Conservation (phyloP, 2,797 vertebrate species). For the Galagoides demidoff region DNA sequence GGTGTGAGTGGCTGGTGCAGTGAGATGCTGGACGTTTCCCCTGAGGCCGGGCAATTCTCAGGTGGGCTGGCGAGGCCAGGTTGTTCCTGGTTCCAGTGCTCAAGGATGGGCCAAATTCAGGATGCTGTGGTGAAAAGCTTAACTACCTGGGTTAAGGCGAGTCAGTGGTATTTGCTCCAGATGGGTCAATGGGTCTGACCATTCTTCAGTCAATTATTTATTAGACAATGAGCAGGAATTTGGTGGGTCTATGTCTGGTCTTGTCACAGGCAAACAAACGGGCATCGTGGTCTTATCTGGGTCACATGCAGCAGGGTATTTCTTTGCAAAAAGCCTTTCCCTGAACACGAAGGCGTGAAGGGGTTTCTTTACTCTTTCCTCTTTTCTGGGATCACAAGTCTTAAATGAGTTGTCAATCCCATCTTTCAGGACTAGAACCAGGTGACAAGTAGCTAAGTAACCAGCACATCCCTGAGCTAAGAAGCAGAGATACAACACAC, state of each 20-base stretch:
- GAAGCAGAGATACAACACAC: background rate
- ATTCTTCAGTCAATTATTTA: background rate
- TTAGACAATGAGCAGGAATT: background rate
- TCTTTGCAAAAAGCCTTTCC: background rate
- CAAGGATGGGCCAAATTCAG: too few species aligned
- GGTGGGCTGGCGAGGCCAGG: background rate
- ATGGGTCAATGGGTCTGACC: background rate
- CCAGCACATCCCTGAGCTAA: background rate
- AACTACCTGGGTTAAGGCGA: too few species aligned
- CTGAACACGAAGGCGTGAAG: background rate
- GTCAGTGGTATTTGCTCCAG: background rate
- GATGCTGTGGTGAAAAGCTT: background rate
- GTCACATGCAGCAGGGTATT: background rate
- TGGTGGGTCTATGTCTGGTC: background rate
- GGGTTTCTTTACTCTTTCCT: background rate
- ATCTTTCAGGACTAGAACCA: background rate
- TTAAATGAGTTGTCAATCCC: too few species aligned
- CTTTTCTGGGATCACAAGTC: background rate
- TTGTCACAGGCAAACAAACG: background rate
- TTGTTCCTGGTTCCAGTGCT: background rate
- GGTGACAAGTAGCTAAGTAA: too few species aligned
- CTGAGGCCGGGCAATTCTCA: background rate
- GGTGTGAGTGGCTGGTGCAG: rapidly evolving
- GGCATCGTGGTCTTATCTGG: too few species aligned
- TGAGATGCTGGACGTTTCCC: background rate